Evolutionary conservation across 1,140 invertebrate species (phyloP), one percentile per base, ranked within the genome.

Genomic region (Episyrphus balteatus): DNA sequence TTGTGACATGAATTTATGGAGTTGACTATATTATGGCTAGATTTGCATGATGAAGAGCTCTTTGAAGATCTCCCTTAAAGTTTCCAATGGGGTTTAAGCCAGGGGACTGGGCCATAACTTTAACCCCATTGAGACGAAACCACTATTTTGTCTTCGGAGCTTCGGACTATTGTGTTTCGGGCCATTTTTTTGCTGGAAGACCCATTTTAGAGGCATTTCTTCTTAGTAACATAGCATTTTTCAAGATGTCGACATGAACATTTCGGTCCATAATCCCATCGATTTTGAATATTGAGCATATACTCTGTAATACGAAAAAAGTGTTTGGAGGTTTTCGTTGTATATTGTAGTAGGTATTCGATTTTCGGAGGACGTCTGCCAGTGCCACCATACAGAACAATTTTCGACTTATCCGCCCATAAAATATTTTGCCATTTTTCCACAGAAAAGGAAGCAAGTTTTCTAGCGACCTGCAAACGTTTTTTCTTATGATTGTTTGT

Each of bases 1-100:
- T n/a, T n/a, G n/a, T n/a, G n/a, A n/a, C n/a, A n/a, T n/a, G n/a
- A n/a, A n/a, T n/a, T n/a, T n/a, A n/a, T n/a, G n/a, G n/a, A n/a
- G n/a, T n/a, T n/a, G n/a, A n/a, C n/a, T n/a, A n/a, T n/a, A n/a
- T n/a, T n/a, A n/a, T 52, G 39, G 17, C 44, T 37, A 34, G 44
- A 39, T 54, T 50, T 13, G 32, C n/a, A n/a, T 47, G 31, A 31
- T 31, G 33, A 42, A 54, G 9, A 12, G 19, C 30, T 39, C 42
- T 46, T n/a, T 55, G 32, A 13, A 54, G 21, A 38, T 54, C 47
- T n/a, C 36, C 34, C 40, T 56, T 57, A 64, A 66, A 41, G 47
- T 61, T 58, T 46, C 64, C 61, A 30, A 66, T 58, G 8, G 58
- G 58, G 51, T 66, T n/a, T n/a, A 64, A 40, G 46, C 66, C 62